Base-by-base conservation (phyloP, 2,888 invertebrate species). In the Drosophila gaucha region DNA sequence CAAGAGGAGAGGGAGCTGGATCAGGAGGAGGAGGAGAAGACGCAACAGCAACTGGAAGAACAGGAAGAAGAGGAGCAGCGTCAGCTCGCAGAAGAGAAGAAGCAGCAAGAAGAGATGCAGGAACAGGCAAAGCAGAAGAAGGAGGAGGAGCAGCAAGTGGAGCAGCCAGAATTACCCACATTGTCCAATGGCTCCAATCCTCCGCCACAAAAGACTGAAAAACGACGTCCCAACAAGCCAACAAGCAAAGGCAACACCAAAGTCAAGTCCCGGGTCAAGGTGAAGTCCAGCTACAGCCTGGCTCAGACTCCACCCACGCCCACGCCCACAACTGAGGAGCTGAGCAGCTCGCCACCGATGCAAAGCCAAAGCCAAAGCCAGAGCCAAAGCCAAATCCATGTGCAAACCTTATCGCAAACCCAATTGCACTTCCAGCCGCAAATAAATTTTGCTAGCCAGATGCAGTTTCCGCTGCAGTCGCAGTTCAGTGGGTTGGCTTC, bases 271-370 rank as follows among this genome's bases (percentile, higher is more conserved):
- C 24, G 5, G 0, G 18, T 24, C 1, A 26, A 16, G 1, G n/a
- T 2, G 16, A 12, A 35, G 22, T 16, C 16, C 16, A 14, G 14
- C 16, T 16, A 16, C 14, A 49, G 33, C 33, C 8, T 24, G 22
- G 22, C 35, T 1, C 12, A 50, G 5, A 50, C 49, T 5, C 50
- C 36, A 10, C 36, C 26, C n/a, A 50, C 36, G 10, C 36, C 36
- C 12, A 50, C 36, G 36, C 50, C 50, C 5, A 36, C 50, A 5
- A 16, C 50, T 10, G 50, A 50, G 1, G 50, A 50, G 10, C 28
- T 36, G 39, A 30, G 30, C 14, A 31, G 4, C 14, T 46, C 46
- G 46, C 30, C 43, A 12, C 24, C 24, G 0, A 28, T 28, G 10
- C 43, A 3, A 8, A 3, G 0, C 20, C 20, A 5, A 20, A 18